phyloP scores from a whole-genome alignment of 64 coral and sea anemone species.

The Montipora efflorescens region DNA sequence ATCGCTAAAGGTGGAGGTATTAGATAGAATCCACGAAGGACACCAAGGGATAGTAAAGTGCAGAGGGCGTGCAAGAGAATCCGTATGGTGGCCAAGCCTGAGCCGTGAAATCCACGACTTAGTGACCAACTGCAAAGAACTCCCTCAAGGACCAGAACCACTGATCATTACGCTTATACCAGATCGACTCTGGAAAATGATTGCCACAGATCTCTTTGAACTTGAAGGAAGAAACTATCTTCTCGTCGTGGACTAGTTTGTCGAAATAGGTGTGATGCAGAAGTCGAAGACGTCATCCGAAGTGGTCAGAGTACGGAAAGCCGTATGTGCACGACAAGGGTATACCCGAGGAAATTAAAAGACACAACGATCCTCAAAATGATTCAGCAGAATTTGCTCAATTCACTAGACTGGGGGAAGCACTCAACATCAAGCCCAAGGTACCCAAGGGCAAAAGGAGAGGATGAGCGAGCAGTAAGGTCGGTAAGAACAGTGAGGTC shows the following conservation, averaged over 20 bases:
- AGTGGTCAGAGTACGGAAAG: conserved; percentile 2
- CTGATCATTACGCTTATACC: conserved; percentile 16
- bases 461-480: too few relatives aligned
- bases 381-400: conserved; percentile 35
- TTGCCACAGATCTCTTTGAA: too few relatives aligned
- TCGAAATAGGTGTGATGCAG: conserved; percentile 15
- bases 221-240: conserved; percentile 2
- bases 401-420: conserved; percentile 29
- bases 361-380: conserved; percentile 58
- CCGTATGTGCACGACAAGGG: conserved; percentile 49
- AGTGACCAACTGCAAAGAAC: not conserved
- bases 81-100: conserved; percentile 57
- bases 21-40: conserved; percentile 62
- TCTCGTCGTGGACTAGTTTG: conserved; percentile 22
- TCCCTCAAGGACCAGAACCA: conserved; percentile 1
- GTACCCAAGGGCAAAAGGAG: conserved; percentile 32
- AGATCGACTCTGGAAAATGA: conserved; percentile 38
- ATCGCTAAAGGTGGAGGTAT: conserved; percentile 28
- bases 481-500: too few relatives aligned
- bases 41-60: conserved; percentile 54
- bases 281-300: conserved; percentile 6
- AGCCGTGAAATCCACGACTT: conserved; percentile 40
- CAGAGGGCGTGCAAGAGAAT: conserved; percentile 27
- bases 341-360: conserved; percentile 51
- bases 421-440: conserved; percentile 31